Conservation (phyloP, 2,888 invertebrate genomes). For the Ephialtes manifestator region DNA sequence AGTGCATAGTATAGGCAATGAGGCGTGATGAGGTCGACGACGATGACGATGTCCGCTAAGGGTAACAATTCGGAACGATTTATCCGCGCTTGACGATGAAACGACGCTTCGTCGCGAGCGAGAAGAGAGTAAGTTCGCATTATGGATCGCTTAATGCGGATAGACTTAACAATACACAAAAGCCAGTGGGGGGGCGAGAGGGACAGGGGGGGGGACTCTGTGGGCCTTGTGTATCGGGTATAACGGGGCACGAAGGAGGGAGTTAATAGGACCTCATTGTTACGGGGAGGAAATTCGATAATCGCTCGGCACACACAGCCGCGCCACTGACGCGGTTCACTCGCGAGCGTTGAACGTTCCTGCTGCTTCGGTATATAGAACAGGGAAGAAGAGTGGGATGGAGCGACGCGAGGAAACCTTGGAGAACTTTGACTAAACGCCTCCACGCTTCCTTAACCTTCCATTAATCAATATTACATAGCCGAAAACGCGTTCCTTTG, state of each 20-base stretch:
- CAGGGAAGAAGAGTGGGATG: slow-evolving; percentile 65
- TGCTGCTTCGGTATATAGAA: slow-evolving; percentile 50
- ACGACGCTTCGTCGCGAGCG: slow-evolving; percentile 81
- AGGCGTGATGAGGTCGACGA: slow-evolving; percentile 50
- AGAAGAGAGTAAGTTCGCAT: slow-evolving; percentile 83
- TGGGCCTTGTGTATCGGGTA: slow-evolving; percentile 72
- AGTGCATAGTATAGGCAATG: slow-evolving; percentile 35
- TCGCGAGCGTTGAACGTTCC: slow-evolving; percentile 66
- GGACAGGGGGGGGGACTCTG: slow-evolving; percentile 50
- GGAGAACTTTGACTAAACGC: slow-evolving; percentile 86
- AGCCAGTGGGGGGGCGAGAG: slow-evolving; percentile 76
- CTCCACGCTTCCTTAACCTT: slow-evolving; percentile 86
- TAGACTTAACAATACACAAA: slow-evolving; percentile 86
- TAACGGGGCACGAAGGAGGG: slow-evolving; percentile 79
- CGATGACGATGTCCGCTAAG: slow-evolving; percentile 36
- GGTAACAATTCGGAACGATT: slow-evolving; percentile 62
- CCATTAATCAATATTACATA: slow-evolving; percentile 86
- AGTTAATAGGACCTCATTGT: slow-evolving; percentile 86
- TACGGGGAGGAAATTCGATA: slow-evolving; percentile 86
- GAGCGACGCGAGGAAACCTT: slow-evolving; percentile 76
- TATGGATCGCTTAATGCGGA: slow-evolving; percentile 85
- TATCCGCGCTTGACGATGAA: slow-evolving; percentile 56
- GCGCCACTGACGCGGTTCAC: slow-evolving; percentile 74
- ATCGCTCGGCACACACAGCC: slow-evolving; percentile 85
- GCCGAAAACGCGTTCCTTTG: slow-evolving; percentile 85